Conservation (phyloP, 2,797 vertebrate species). For the Sarcophilus harrisii region DNA sequence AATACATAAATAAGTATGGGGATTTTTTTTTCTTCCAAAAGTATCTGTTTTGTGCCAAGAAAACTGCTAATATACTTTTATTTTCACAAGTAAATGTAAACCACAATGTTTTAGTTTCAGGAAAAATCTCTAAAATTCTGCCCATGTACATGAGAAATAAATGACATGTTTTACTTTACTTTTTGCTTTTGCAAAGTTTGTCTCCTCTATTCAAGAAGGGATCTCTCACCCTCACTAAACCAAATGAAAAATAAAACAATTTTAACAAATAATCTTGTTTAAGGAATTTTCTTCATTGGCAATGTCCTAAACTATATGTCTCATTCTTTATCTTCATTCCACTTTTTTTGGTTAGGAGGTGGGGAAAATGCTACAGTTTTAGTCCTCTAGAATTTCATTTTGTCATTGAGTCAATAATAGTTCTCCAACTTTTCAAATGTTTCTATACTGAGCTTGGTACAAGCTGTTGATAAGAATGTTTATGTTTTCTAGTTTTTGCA, state of each 20-base stretch:
- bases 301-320: background rate
- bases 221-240: background rate
- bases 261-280: background rate
- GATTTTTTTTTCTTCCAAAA: constrained; percentile 54
- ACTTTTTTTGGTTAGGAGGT: background rate
- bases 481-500: no score
- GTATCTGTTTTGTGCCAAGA: constrained; percentile 57
- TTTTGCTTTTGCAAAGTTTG: background rate
- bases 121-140: constrained; percentile 1
- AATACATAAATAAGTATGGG: constrained; percentile 52
- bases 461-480: no score
- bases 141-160: background rate
- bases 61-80: constrained; percentile 34
- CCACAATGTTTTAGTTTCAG: constrained; percentile 34
- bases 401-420: background rate
- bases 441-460: no score
- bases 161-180: background rate
- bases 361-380: background rate
- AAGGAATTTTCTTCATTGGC: background rate
- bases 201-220: constrained; percentile 8
- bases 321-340: background rate
- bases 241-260: background rate
- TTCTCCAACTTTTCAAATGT: no score
- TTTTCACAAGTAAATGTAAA: constrained; percentile 54
- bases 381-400: background rate